These are phyloP conservation scores for Dreissena rostriformis DNA, from an alignment of 1,140 invertebrate species.

Conservation along the genomic window DNA sequence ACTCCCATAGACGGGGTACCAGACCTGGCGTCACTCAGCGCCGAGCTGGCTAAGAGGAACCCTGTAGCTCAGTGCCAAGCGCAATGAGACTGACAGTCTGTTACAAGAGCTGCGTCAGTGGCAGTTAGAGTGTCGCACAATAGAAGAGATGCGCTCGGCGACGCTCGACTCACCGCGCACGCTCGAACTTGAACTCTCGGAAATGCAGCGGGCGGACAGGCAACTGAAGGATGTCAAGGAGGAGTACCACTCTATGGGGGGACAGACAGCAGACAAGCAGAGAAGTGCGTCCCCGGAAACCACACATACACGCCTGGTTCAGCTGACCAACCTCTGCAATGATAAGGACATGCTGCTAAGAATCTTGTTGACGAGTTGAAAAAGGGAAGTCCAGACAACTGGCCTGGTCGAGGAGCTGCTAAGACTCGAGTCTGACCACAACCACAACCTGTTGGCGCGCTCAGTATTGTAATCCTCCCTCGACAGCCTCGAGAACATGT, in stretches of 20 bases:
- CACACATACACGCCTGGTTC: conserved; percentile 12
- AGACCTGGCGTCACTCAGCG: too few species aligned
- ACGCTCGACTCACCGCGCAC: conserved; percentile 70
- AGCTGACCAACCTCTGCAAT: conserved; percentile 49
- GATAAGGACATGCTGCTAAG: conserved; percentile 68
- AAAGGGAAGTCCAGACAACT: conserved; percentile 41
- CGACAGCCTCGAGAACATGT: conserved; percentile 39
- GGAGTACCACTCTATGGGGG: too few species aligned
- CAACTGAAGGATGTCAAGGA: too few species aligned
- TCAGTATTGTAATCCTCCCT: conserved; percentile 58
- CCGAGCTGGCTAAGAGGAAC: too few species aligned
- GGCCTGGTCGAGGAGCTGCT: conserved; percentile 66
- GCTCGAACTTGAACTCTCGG: conserved; percentile 71
- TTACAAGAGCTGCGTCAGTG: conserved; percentile 66
- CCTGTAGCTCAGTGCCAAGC: conserved; percentile 57
- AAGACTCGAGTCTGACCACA: conserved; percentile 34
- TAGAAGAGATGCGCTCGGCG: conserved; percentile 71
- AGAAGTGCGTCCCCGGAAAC: neutral
- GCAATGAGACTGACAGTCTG: conserved; percentile 68
- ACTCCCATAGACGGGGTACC: conserved; percentile 68
- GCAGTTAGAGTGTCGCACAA: conserved; percentile 69
- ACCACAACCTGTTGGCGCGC: conserved; percentile 38
- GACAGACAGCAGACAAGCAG: conserved; percentile 3
- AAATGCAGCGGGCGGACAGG: conserved; percentile 68
- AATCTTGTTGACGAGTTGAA: conserved; percentile 64